Evolutionary conservation across 2,888 invertebrate genomes (phyloP), one percentile per base, ranked within the genome.

Genomic region (Ormia ochracea): DNA sequence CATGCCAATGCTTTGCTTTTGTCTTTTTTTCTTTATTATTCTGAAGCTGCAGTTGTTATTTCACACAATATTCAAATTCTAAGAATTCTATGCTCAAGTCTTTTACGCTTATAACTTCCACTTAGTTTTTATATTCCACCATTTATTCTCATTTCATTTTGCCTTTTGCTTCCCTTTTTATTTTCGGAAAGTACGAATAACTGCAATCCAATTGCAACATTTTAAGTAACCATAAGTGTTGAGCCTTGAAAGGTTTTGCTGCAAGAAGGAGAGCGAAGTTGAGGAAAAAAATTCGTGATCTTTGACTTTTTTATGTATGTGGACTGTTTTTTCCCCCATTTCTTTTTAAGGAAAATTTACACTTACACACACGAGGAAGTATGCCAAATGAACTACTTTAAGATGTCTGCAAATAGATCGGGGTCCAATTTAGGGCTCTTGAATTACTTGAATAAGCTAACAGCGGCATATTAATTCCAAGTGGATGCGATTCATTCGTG

Each of bases 101-200:
- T 83, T 82, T 82, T 80, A 87, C 85, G 82, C 82, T 82, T 82
- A 66, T 66, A 82, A 86, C 87, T 86, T 87, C 85, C 82, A 85
- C 84, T 87, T 85, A 45, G 50, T n/a, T 36, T 4, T 59, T 50
- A 48, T 38, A 50, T 63, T 54, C 28, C 52, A 45, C 52, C 61
- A 73, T 66, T 72, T 48, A 41, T 36, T 54, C 61, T 33, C 26
- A 54, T 52, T 61, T 75, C 2, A 6, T 63, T 56, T 68, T 31
- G 36, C 28, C 19, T 43, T 50, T 68, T 48, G n/a, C n/a, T 33
- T 28, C 1, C 43, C 33, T 12, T 61, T 73, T 63, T 38, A 19
- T 63, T 43, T 48, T 33, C 19, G 14, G 28, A 52, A 56, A 31
- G 28, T 14, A 43, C 33, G 41, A 70, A 54, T 52, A 70, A 63